Evolutionary conservation across 92 coral and sea anemone species (phyloP), one percentile per base, ranked within the genome.

Genomic region (Phenganax marumi): DNA sequence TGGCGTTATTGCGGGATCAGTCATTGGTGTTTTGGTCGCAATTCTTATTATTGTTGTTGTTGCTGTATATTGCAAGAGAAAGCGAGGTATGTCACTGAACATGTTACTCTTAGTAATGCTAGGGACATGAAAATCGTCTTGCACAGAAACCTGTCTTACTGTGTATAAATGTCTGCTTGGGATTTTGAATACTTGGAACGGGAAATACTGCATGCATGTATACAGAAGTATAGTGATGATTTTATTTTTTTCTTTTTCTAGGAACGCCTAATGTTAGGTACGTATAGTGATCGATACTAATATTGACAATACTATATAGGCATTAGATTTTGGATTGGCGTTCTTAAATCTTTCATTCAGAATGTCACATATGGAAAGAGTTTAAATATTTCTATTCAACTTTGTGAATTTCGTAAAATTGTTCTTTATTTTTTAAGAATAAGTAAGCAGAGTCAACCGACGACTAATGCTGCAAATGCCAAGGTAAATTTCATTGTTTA

Each of bases 1-100:
- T 25, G 81, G 81, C 43, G 68, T 56, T 12, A 76, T 76, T 48
- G 81, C 81, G 50, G 81, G 81, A 26, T 54, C 68, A 23, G 81
- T 76, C n/a, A 76, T 76, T 76, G 81, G n/a, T 26, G 81, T 21
- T 16, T 24, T 76, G 69, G 52, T 76, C 0, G 81, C 26, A 1
- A 76, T 76, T n/a, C 81, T 76, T 23, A 76, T 56, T 21, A 56
- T 76, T 76, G 81, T 76, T 50, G 54, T 76, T 21, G 65, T 24
- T 10, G 81, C 68, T 17, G 69, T 76, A 6, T 54, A 26, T 50
- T 43, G 62, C 11, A 74, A 53, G 48, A 74, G 65, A 76, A 76
- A 56, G 26, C 81, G 81, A 25, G 81, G 81, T 76, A 33, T 1
- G 43, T 33, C 43, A 33, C 43, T 33, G 43, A 62, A 62, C 25